Evolutionary conservation across 2,888 invertebrate genomes (phyloP), one percentile per base, ranked within the genome.

Genomic region (Mythimna impura): DNA sequence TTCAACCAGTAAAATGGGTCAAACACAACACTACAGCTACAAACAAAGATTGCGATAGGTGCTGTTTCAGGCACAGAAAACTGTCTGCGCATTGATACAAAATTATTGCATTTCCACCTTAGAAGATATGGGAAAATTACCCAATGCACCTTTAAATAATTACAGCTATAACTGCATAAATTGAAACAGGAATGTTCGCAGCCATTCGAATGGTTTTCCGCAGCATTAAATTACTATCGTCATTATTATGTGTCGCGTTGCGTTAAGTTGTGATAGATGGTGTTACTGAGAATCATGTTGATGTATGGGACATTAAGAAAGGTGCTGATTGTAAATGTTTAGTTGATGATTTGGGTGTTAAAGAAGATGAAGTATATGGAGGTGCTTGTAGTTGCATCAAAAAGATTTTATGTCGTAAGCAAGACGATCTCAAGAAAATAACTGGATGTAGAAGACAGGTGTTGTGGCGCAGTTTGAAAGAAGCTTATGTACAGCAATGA

Each of bases 261-360:
- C 82, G 69, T 75, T 81, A 81, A 76, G 76, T 86, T 88, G 86
- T 89, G 83, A 86, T 72, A 72, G 65, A 76, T 30, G 68, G 58
- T 36, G 40, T 43, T 36, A 65, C 66, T n/a, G 54, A 55, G 25
- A 54, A 43, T n/a, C 20, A 57, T 60, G 47, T 25, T 64, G 63
- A 70, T 64, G 34, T 52, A 63, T 63, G n/a, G 43, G n/a, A 57
- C 34, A 60, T 66, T 66, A 66, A 22, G 14, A 47, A 79, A 79
- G 9, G 70, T 70, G 17, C 20, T 64, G 36, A 47, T 52, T 30
- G 34, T 70, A 22, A 62, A 71, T 52, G 30, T 63, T 62, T 36
- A 58, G 22, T 66, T 58, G 43, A 62, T 78, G 9, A 77, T 63
- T 63, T 66, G 20, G 10, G 36, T 58, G 12, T 57, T 43, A 3